A percentile compares a stretch with the other conserved stretches of the same genome.
Evolutionary conservation across 2,797 vertebrate species (phyloP).

Genomic region (Scyliorhinus canicula): DNA sequence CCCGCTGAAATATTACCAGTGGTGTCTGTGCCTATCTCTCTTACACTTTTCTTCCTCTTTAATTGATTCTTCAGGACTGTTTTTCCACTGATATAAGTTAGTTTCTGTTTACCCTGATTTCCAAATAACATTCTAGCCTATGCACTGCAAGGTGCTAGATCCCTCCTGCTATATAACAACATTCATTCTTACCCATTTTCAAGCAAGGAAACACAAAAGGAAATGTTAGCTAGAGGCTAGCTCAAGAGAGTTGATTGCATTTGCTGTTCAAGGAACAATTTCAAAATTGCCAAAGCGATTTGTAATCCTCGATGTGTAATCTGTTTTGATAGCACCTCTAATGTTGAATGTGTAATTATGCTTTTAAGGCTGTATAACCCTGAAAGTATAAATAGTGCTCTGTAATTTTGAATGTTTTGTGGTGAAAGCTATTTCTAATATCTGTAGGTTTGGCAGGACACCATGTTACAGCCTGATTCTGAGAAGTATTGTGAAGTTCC

Average conservation of each 20-base stretch:
- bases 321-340: not conserved
- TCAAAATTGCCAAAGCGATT: not conserved
- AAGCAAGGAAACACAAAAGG: not conserved
- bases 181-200: not conserved
- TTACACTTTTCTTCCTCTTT: not conserved
- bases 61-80: not conserved
- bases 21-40: not conserved
- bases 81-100: not conserved
- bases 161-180: not conserved
- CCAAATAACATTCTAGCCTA: not conserved
- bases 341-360: not conserved
- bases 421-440: not conserved
- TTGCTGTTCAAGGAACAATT: not conserved
- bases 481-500: not conserved
- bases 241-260: not conserved
- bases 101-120: not conserved
- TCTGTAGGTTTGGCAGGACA: not conserved
- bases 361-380: not conserved
- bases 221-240: not conserved
- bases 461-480: not conserved
- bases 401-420: conserved; percentile 12
- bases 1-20: not conserved
- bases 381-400: not conserved
- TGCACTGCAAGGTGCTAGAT: not conserved
- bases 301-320: not conserved